Percentiles rank a stretch among this genome's conserved stretches.
Evolutionary conservation across 2,113 vertebrate species (phyloP).

Genomic region (Castor canadensis): DNA sequence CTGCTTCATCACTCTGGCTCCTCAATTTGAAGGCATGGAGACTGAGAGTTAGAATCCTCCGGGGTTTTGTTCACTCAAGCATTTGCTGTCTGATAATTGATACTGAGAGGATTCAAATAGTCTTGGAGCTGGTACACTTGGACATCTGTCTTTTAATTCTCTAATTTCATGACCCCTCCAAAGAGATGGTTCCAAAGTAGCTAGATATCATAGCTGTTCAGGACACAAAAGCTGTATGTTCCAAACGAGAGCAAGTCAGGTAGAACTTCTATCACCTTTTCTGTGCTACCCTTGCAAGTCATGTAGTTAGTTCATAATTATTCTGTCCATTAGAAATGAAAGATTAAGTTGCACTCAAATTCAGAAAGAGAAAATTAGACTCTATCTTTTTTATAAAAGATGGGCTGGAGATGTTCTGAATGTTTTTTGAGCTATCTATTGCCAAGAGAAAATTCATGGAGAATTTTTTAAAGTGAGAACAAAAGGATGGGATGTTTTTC

Average conservation of each 20-base stretch:
- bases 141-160: not conserved
- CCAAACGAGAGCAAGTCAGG: not conserved
- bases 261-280: not conserved
- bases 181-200: accelerated
- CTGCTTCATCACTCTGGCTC: accelerated
- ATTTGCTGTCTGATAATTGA: too few species aligned
- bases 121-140: not conserved
- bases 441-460: not conserved
- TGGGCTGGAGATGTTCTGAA: not conserved
- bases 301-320: not conserved
- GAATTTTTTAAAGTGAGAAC: not conserved
- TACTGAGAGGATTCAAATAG: not conserved
- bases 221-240: not conserved
- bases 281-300: not conserved
- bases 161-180: not conserved
- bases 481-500: not conserved
- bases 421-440: not conserved
- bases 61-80: accelerated
- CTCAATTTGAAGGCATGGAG: accelerated
- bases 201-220: not conserved
- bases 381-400: not conserved
- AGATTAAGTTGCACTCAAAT: not conserved
- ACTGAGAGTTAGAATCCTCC: accelerated
- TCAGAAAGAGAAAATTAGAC: not conserved
- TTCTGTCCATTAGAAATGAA: not conserved